Conservation (phyloP, 2,797 vertebrate species). For the Erpetoichthys calabaricus region DNA sequence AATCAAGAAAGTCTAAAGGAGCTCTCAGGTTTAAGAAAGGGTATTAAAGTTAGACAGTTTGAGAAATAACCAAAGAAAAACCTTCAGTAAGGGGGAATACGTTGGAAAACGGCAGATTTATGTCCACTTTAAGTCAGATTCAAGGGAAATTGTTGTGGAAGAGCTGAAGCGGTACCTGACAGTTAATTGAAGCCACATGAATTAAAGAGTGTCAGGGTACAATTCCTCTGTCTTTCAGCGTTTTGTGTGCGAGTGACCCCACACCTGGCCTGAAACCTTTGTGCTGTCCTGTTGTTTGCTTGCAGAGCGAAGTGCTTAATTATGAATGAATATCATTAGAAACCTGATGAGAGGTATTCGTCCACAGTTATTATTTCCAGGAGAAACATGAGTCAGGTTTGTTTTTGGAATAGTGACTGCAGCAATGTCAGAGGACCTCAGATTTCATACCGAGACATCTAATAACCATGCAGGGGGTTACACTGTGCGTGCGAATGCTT, state of each 20-base stretch:
- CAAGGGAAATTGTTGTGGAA: background rate
- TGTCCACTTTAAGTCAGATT: no score
- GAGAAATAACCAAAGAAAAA: no score
- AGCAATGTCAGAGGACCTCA: constrained; percentile 15
- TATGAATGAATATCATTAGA: constrained; percentile 53
- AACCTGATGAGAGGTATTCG: constrained; percentile 42
- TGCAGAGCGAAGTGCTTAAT: constrained; percentile 42
- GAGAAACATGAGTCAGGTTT: constrained; percentile 27
- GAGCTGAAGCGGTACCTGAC: constrained; percentile 25
- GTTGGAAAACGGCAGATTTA: no score
- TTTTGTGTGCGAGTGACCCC: constrained; percentile 46
- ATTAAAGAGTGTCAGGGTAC: constrained; percentile 36
- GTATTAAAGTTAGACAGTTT: no score
- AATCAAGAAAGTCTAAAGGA: no score
- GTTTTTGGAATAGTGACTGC: constrained; percentile 18
- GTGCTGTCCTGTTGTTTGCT: constrained; percentile 29
- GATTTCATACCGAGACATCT: constrained; percentile 27
- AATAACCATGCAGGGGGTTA: constrained; percentile 16
- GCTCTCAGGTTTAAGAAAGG: no score
- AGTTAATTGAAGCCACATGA: constrained; percentile 47
- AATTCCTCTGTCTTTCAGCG: constrained; percentile 29
- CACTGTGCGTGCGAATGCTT: constrained; percentile 14
- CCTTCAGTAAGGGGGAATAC: no score
- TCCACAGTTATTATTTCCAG: constrained; percentile 29
- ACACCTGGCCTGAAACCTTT: constrained; percentile 20